phyloP scores from a whole-genome alignment of 2,888 invertebrate species.

The Junonia oenone region DNA sequence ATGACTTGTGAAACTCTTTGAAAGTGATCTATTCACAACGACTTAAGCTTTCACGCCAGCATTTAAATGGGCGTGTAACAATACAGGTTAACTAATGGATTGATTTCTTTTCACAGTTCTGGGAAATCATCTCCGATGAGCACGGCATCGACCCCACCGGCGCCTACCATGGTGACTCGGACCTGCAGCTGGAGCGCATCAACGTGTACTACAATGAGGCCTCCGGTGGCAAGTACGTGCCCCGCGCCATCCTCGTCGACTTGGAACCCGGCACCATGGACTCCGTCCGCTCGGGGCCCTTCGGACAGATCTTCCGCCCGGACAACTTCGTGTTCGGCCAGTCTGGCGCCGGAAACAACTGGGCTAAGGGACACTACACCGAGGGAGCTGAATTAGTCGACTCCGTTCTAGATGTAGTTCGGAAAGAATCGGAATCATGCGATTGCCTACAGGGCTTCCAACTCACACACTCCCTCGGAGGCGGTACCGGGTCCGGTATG shows the following conservation, averaged over 20 bases:
- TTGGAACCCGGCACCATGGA: conserved; percentile 81
- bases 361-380: conserved; percentile 85
- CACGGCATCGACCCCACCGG: conserved; percentile 96
- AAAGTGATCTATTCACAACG: background rate
- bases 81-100: conserved; percentile 41
- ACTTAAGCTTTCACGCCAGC: background rate
- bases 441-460: conserved; percentile 95
- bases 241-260: conserved; percentile 67
- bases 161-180: conserved; percentile 92
- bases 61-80: background rate
- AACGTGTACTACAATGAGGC: conserved; percentile 98
- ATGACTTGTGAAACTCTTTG: background rate
- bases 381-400: conserved; percentile 83
- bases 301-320: conserved; percentile 86
- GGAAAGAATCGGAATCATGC: conserved; percentile 93
- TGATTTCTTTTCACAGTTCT: conserved; percentile 82
- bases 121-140: conserved; percentile 98
- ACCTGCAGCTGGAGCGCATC: conserved; percentile 94
- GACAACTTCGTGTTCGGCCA: conserved; percentile 87
- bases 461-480: conserved; percentile 86
- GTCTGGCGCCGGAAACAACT: conserved; percentile 81
- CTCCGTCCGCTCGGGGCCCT: conserved; percentile 84
- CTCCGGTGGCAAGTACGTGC: conserved; percentile 77
- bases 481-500: conserved; percentile 77
- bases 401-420: conserved; percentile 90